Evolutionary conservation across 2,797 vertebrate genomes (phyloP).

Genomic region (Pantherophis alleghaniensis): DNA sequence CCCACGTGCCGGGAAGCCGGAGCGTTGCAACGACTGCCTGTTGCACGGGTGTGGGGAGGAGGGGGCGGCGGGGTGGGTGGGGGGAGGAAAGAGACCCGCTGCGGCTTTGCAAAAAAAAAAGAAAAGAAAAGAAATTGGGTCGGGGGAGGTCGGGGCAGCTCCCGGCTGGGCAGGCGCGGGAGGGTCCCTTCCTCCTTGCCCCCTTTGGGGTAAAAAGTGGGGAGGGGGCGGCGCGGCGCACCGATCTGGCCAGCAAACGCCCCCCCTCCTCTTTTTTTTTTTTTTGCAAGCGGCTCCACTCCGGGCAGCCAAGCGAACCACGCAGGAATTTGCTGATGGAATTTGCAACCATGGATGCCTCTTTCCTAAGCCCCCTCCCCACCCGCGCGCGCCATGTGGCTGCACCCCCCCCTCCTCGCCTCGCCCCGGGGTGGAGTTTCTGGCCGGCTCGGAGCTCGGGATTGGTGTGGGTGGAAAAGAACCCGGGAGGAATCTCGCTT

Average conservation of each 20-base stretch:
- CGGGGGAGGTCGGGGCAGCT: no score
- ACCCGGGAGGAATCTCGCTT: neutral
- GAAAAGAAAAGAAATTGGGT: no score
- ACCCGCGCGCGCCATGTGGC: neutral
- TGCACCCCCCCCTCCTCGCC: neutral
- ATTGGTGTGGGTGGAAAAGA: neutral
- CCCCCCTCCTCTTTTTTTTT: neutral
- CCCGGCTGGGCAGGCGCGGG: no score
- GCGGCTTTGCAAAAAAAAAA: neutral
- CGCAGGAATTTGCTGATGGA: constrained; percentile 18
- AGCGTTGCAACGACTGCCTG: neutral
- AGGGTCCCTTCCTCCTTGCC: neutral
- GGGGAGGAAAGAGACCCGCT: fast-evolving
- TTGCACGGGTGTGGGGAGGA: neutral
- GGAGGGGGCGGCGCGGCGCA: neutral
- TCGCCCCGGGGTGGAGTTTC: neutral
- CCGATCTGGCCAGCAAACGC: neutral
- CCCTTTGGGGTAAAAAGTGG: no score
- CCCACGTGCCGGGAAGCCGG: no score
- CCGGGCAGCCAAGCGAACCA: neutral
- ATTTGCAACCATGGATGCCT: constrained; percentile 23
- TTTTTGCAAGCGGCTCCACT: neutral
- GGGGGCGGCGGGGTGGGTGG: no score
- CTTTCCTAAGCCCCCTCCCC: neutral
- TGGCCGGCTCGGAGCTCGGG: neutral